Evolutionary conservation across 1,140 invertebrate species (phyloP), one percentile per base, ranked within the genome.

Genomic region (Drosophila varians): DNA sequence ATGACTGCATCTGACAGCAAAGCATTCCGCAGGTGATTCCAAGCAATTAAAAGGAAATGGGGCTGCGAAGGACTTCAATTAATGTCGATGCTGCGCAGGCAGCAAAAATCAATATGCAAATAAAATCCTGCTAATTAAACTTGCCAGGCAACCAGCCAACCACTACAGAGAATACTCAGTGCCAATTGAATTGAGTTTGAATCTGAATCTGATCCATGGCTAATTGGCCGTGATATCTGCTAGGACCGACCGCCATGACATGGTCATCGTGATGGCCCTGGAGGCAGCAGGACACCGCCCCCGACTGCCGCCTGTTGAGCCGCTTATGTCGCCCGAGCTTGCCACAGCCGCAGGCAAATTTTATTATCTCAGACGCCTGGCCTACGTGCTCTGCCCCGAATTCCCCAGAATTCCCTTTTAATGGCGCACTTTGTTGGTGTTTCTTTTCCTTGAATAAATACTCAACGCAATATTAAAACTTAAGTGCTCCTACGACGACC

Each of bases 401-500:
- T 3, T 11, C 28, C 26, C 7, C 36, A 16, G 2, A 11, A n/a
- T 19, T 61, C 12, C 14, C 51, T 62, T 86, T 79, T 69, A 70
- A 79, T 79, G 80, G 66, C 45, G 47, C 64, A 76, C 34, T 70
- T 69, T 76, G 65, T 77, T 71, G 69, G 51, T 74, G 46, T 70
- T 77, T 58, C 53, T 55, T 54, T 62, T 49, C 45, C 76, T 73
- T 70, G 49, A 74, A 70, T 76, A 87, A 86, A 86, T 74, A 70
- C 78, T 70, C 28, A 49, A 55, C 42, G 28, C 28, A 42, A 70
- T 70, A 84, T 86, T 75, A 84, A 65, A 69, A 65, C 66, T 57
- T 76, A 77, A 80, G 80, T 86, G 76, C 62, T 80, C 51, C 38
- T 42, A 7, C 16, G 68, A 61, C 72, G 46, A 28, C 16, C 49